Evolutionary conservation across 1,140 invertebrate species (phyloP).

Genomic region (Saccostrea glomerata): DNA sequence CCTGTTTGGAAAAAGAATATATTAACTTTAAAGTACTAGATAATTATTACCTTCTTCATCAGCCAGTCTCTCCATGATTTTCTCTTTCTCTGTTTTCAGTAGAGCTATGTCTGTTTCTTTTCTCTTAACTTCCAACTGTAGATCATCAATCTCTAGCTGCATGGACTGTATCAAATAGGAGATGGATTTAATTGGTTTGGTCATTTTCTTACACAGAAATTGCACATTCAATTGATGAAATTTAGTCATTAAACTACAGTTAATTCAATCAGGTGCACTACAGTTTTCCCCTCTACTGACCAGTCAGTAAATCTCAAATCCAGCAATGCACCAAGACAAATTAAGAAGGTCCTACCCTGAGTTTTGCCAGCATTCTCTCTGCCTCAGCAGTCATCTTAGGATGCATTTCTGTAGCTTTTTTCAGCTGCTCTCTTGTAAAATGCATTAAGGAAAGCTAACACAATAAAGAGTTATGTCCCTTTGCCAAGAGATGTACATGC

Average conservation of each 20-base stretch:
- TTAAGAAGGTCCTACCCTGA: constrained; percentile 66
- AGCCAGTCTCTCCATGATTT: constrained; percentile 61
- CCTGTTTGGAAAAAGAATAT: no score
- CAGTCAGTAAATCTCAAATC: no score
- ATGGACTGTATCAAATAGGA: constrained; percentile 72
- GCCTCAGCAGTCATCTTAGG: constrained; percentile 77
- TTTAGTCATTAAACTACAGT: no score
- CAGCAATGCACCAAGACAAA: no score
- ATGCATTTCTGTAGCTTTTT: constrained; percentile 77
- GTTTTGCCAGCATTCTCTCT: constrained; percentile 76
- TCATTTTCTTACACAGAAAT: no score
- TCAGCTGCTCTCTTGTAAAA: constrained; percentile 74
- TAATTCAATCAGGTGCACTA: no score
- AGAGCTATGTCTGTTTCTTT: constrained; percentile 69
- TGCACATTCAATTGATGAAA: no score
- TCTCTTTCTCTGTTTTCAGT: constrained; percentile 68
- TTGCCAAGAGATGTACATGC: no score
- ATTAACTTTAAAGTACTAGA: not conserved
- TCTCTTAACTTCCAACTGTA: constrained; percentile 69
- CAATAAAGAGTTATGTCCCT: no score
- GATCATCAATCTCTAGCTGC: constrained; percentile 72
- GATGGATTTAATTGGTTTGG: no score
- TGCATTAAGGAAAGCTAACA: constrained; percentile 62
- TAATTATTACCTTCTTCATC: constrained; percentile 67
- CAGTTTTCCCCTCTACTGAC: no score